phyloP scores from a whole-genome alignment of 2,888 invertebrate species.

The Escarpia spicata region DNA sequence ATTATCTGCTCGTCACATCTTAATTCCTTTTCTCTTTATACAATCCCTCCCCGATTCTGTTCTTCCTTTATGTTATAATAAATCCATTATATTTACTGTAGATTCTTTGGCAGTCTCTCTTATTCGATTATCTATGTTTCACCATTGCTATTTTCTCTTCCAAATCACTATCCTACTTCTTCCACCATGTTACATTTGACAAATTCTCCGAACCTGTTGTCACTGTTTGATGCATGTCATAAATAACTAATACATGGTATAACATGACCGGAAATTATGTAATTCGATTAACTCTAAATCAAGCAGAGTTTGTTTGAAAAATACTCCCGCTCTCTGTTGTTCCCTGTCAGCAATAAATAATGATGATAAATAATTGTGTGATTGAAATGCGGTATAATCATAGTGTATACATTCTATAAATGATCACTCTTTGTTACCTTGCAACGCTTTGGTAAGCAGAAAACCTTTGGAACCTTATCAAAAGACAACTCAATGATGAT shows the following conservation, averaged over 20 bases:
- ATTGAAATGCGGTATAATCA: neutral
- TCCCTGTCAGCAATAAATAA: neutral
- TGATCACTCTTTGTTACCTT: neutral
- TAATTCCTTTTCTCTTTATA: neutral
- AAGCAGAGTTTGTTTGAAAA: neutral
- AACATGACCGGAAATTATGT: neutral
- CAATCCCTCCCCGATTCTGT: neutral
- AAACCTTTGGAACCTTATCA: neutral
- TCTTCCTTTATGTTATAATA: too few species aligned
- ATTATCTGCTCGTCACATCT: neutral
- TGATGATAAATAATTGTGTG: neutral
- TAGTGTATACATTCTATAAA: neutral
- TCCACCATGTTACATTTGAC: neutral
- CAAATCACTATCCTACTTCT: neutral
- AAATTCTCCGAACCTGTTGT: neutral
- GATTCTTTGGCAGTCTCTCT: too few species aligned
- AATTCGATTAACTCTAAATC: neutral
- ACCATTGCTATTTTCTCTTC: neutral
- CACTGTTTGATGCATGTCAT: neutral
- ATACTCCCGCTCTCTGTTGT: neutral
- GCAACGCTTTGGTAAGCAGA: neutral
- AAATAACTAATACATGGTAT: neutral
- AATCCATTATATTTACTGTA: too few species aligned
- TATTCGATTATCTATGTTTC: neutral
- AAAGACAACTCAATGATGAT: neutral